Evolutionary conservation across 2,113 vertebrate species (phyloP).

Genomic region (Pachyramphus minor): DNA sequence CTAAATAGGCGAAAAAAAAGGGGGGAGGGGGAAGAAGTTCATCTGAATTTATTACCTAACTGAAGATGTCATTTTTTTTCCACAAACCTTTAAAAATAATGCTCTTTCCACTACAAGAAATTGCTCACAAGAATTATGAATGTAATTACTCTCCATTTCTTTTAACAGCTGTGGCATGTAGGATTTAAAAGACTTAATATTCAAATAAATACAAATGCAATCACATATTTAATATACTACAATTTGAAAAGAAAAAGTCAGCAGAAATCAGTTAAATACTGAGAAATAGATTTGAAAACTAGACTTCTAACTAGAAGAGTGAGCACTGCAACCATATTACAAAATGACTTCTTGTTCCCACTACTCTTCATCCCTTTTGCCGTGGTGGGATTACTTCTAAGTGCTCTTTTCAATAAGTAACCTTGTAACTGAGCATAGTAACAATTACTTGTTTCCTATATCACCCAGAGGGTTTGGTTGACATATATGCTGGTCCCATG

Average conservation of each 20-base stretch:
- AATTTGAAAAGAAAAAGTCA: not conserved
- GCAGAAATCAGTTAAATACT: not conserved
- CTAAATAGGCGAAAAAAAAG: slow-evolving; percentile 71
- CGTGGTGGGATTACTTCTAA: not conserved
- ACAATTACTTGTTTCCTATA: not conserved
- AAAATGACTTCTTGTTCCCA: not conserved
- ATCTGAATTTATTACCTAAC: slow-evolving; percentile 72
- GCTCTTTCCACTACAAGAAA: not conserved
- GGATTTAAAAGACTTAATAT: slow-evolving; percentile 24
- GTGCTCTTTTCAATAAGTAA: not conserved
- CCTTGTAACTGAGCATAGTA: not conserved
- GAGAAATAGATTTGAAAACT: not conserved
- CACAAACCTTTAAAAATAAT: slow-evolving; percentile 47
- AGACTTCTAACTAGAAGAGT: not conserved
- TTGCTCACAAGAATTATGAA: slow-evolving; percentile 22
- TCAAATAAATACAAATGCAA: not conserved
- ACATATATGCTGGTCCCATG: not conserved
- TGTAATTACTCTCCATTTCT: not conserved
- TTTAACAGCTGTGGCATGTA: not conserved
- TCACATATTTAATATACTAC: not conserved
- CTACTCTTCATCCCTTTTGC: not conserved
- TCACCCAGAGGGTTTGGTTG: not conserved
- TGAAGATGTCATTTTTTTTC: slow-evolving; percentile 37
- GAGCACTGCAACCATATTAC: not conserved
- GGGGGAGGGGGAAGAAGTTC: slow-evolving; percentile 27